Percentiles rank a stretch among this genome's conserved stretches.
Evolutionary conservation across 2,888 invertebrate species (phyloP).

Genomic region (Archips xylosteana): DNA sequence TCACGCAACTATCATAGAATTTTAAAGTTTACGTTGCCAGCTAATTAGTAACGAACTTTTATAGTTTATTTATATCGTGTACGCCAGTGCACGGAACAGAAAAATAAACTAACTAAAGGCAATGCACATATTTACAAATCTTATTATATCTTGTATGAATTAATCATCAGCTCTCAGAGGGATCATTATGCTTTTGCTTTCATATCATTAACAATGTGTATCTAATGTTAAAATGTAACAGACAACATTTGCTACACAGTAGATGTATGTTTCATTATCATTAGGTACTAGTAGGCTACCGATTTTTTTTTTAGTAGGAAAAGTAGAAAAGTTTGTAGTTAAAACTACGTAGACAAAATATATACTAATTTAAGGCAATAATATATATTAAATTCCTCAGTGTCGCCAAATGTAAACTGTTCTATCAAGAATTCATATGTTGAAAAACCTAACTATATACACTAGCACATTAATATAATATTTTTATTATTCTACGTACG

Average conservation of each 20-base stretch:
- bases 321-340: background rate
- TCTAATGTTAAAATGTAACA: background rate
- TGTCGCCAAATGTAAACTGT: slow-evolving; percentile 5
- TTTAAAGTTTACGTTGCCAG: too few relatives aligned
- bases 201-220: background rate
- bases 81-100: too few relatives aligned
- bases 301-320: background rate
- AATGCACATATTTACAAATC: background rate
- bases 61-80: too few relatives aligned
- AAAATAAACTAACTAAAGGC: too few relatives aligned
- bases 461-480: background rate
- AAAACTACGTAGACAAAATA: slow-evolving; percentile 21
- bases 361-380: slow-evolving; percentile 24
- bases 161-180: background rate
- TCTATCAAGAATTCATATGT: slow-evolving; percentile 2
- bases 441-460: slow-evolving; percentile 10
- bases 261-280: background rate
- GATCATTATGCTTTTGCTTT: slow-evolving; percentile 1
- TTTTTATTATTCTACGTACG: slow-evolving; percentile 1
- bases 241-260: background rate
- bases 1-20: background rate
- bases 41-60: too few relatives aligned
- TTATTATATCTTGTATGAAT: background rate
- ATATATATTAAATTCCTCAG: slow-evolving; percentile 24
- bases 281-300: background rate